A percentile compares a stretch with the other conserved stretches of the same genome.
Conservation (phyloP, 30 jellyfish, hydroid and myxozoan genomes). For the Cassiopea andromeda region DNA sequence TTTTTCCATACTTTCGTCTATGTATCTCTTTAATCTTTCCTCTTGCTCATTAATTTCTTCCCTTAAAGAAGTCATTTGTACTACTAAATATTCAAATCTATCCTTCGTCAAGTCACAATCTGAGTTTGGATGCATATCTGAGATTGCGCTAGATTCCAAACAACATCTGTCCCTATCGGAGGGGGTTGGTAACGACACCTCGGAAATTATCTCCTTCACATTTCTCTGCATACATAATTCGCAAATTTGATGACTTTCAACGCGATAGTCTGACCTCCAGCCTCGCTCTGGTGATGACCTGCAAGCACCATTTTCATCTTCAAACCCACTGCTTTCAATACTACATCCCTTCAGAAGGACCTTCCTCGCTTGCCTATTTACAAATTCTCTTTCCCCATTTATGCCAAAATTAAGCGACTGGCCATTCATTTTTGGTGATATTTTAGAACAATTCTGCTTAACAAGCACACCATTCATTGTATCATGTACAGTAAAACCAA, state of each 20-base stretch:
- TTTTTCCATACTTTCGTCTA: slow-evolving; percentile 65
- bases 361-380: neutral
- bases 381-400: neutral
- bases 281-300: slow-evolving; percentile 50
- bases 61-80: slow-evolving; percentile 76
- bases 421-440: neutral
- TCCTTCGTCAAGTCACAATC: slow-evolving; percentile 32
- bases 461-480: neutral
- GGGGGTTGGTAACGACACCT: neutral
- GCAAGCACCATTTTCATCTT: slow-evolving; percentile 76
- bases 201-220: slow-evolving; percentile 23
- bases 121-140: neutral
- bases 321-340: slow-evolving; percentile 98
- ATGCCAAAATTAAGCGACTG: neutral
- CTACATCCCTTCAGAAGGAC: slow-evolving; percentile 62
- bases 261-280: neutral
- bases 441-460: neutral
- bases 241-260: slow-evolving; percentile 12
- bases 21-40: slow-evolving; percentile 43
- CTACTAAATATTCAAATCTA: slow-evolving; percentile 77
- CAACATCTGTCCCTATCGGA: neutral
- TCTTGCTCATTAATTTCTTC: slow-evolving; percentile 71
- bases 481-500: neutral
- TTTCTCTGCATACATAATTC: slow-evolving; percentile 5
- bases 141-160: neutral